A percentile compares a stretch with the other conserved stretches of the same genome.
Evolutionary conservation across 2,888 invertebrate genomes (phyloP).

Genomic region (Tenthredo livida): DNA sequence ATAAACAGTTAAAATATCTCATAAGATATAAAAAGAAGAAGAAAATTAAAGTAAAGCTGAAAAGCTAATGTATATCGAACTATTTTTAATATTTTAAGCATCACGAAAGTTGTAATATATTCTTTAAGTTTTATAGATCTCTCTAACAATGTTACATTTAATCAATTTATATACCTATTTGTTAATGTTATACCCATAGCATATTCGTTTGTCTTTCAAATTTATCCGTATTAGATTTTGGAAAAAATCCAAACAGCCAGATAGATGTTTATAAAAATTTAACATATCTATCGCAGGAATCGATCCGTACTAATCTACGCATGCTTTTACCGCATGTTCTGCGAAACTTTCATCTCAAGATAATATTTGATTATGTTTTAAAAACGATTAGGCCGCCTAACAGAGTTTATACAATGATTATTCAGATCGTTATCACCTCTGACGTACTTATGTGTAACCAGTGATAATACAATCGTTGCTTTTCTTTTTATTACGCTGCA

Average conservation of each 20-base stretch:
- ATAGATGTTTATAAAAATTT: not conserved
- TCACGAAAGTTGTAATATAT: constrained; percentile 43
- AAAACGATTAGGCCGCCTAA: not conserved
- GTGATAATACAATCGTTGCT: constrained; percentile 28
- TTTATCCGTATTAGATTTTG: not conserved
- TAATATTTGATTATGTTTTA: not conserved
- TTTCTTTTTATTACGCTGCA: not conserved
- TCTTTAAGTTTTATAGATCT: constrained; percentile 17
- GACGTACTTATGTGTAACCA: not conserved
- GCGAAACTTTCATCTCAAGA: not conserved
- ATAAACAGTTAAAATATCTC: not conserved
- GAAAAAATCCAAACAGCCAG: no score
- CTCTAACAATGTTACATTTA: constrained; percentile 28
- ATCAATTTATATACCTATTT: constrained; percentile 14
- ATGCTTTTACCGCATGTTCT: not conserved
- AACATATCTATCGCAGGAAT: not conserved
- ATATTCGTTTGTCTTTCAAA: constrained; percentile 18
- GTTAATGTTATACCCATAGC: constrained; percentile 1
- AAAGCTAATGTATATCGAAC: not conserved
- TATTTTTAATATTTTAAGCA: constrained; percentile 7
- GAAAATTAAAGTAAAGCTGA: not conserved
- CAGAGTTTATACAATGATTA: not conserved
- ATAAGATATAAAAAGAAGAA: constrained; percentile 5
- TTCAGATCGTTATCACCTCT: constrained; percentile 15
- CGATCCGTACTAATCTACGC: not conserved